Evolutionary conservation across 2,113 vertebrate genomes (phyloP).

Genomic region (Alouatta palliata): DNA sequence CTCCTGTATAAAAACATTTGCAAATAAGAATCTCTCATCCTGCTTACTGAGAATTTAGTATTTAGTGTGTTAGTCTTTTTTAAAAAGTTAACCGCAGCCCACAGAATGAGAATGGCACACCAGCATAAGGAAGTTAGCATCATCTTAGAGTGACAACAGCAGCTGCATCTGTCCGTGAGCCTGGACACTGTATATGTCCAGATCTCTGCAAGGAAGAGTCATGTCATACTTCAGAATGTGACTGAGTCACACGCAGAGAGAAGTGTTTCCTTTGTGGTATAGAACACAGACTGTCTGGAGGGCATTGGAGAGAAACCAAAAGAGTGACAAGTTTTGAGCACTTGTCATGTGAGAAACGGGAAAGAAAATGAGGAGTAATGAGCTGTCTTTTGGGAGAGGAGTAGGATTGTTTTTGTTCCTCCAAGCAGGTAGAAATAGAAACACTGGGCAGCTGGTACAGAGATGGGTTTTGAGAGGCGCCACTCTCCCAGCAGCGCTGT

Average conservation of each 20-base stretch:
- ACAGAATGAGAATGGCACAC: background rate
- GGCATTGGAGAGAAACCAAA: background rate
- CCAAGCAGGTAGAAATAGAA: background rate
- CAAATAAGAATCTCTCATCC: background rate
- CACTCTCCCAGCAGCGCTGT: accelerated
- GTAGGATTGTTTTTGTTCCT: background rate
- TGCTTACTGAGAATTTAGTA: background rate
- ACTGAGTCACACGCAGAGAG: no score
- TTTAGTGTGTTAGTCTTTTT: background rate
- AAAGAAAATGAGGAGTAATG: accelerated
- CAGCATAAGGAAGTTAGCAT: no score
- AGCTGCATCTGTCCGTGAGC: accelerated
- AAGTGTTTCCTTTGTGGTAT: accelerated
- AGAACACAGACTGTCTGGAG: accelerated
- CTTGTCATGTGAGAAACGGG: background rate
- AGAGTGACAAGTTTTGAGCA: background rate
- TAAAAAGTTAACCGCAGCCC: background rate
- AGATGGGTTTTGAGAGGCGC: background rate
- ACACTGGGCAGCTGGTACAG: background rate
- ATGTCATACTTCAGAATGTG: background rate
- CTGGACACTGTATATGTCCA: accelerated
- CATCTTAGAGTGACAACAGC: background rate
- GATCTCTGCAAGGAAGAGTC: no score
- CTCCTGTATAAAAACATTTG: background rate
- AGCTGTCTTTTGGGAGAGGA: background rate